Evolutionary conservation across 2,113 vertebrate species (phyloP), one percentile per base, ranked within the genome.

Genomic region (Scalopus aquaticus): DNA sequence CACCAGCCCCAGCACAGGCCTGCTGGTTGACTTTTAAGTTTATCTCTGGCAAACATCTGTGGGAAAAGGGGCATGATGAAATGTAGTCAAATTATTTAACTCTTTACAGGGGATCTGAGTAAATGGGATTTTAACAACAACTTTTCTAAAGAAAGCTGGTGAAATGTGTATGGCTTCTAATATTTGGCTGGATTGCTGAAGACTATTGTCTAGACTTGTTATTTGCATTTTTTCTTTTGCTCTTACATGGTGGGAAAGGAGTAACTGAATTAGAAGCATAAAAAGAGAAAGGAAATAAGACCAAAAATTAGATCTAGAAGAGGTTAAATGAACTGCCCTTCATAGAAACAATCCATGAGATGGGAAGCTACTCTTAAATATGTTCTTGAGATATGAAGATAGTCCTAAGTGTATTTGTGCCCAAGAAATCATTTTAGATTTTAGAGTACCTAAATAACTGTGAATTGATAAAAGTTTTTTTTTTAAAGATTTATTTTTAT

Each of bases 81-180:
- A 74, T 89, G 26, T 80, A 22, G 2, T 78, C 30, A 84, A 84
- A 15, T 42, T 79, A 84, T 81, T 93, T 91, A 76, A 56, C n/a
- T 49, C 20, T 58, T 3, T 60, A 73, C 20, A 39, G 28, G n/a
- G 35, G 49, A 85, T 30, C 12, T 44, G 69, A 79, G 11, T 60
- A 37, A 70, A 60, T 22, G 88, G 62, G 20, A 89, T 89, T 93
- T 94, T 95, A 93, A 67, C 44, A 49, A 70, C 19, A 89, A 82
- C 82, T 83, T 86, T 87, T 87, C 19, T 51, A 67, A n/a, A 80
- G 56, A 93, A 74, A 15, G 35, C 78, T 79, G 11, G 12, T 46
- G 54, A 95, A 84, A 62, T 79, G 24, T 30, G 35, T 79, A 19
- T 76, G 54, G 5, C 37, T 73, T 76, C 32, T 62, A 81, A 51